Evolutionary conservation across 1,140 invertebrate genomes (phyloP).

Genomic region (Brachionus calyciflorus): DNA sequence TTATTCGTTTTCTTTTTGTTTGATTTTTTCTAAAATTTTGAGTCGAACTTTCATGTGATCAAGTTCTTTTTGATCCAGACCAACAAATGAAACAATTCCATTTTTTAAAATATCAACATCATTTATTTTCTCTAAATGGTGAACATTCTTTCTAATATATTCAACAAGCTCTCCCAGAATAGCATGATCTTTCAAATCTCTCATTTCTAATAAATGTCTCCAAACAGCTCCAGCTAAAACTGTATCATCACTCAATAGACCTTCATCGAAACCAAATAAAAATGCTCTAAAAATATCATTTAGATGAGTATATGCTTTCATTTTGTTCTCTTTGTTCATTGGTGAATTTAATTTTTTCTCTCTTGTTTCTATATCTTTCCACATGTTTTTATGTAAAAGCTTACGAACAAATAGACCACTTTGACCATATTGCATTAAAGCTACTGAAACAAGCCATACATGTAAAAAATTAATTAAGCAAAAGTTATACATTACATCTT

Average conservation of each 20-base stretch:
- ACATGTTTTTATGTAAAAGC: slow-evolving; percentile 44
- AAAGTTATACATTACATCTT: slow-evolving; percentile 38
- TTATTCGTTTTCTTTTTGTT: slow-evolving; percentile 11
- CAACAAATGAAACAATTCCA: slow-evolving; percentile 41
- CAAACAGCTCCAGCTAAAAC: slow-evolving; percentile 43
- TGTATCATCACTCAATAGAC: slow-evolving; percentile 41
- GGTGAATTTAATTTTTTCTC: slow-evolving; percentile 32
- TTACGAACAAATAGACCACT: slow-evolving; percentile 42
- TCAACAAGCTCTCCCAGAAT: background rate
- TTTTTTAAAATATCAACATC: slow-evolving; percentile 44
- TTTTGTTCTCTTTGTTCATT: slow-evolving; percentile 29
- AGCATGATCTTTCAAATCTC: slow-evolving; percentile 18
- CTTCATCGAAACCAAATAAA: slow-evolving; percentile 46
- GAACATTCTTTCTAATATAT: slow-evolving; percentile 43
- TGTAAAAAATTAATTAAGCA: slow-evolving; percentile 45
- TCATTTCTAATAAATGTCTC: slow-evolving; percentile 38
- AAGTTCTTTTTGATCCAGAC: slow-evolving; percentile 29
- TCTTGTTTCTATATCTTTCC: slow-evolving; percentile 46
- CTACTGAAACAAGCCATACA: slow-evolving; percentile 38
- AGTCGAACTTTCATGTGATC: slow-evolving; percentile 29
- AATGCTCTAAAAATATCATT: slow-evolving; percentile 44
- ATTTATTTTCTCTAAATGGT: slow-evolving; percentile 45
- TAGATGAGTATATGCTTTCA: slow-evolving; percentile 33
- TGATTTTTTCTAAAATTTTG: slow-evolving; percentile 30
- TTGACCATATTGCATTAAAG: slow-evolving; percentile 40